Evolutionary conservation across 2,113 vertebrate genomes (phyloP).

Genomic region (Theristicus caerulescens): DNA sequence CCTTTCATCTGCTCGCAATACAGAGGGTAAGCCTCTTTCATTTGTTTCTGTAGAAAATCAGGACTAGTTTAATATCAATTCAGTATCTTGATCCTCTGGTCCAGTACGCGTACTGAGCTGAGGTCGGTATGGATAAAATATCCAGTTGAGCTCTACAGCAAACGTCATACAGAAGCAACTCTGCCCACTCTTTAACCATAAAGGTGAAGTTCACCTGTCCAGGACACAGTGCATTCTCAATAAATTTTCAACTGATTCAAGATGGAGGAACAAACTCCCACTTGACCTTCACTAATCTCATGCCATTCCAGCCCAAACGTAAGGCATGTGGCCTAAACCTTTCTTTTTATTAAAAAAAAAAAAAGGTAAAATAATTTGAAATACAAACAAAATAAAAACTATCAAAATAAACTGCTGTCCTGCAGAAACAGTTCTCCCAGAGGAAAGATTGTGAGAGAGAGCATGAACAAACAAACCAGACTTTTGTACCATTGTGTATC

Average conservation of each 20-base stretch:
- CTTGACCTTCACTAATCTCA: too few species aligned
- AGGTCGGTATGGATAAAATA: background rate
- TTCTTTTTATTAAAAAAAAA: background rate
- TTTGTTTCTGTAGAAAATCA: background rate
- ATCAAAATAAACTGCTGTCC: background rate
- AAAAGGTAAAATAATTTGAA: accelerated
- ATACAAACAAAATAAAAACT: background rate
- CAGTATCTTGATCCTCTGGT: background rate
- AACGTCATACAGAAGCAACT: background rate
- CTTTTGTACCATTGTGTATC: background rate
- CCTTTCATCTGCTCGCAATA: background rate
- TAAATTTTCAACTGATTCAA: background rate
- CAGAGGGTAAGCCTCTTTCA: background rate
- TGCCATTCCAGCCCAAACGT: background rate
- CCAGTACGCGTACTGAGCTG: background rate
- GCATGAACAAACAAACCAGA: background rate
- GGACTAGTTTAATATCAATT: background rate
- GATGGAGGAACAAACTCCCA: accelerated
- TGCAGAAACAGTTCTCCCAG: background rate
- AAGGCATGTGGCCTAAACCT: background rate
- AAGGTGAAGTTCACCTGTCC: background rate
- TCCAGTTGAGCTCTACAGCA: background rate
- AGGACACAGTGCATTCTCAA: background rate
- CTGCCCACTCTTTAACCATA: background rate
- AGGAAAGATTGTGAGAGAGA: background rate